These are phyloP conservation scores for Thysanoteuthis rhombus DNA, from an alignment of 2,888 invertebrate genomes.

Conservation along the genomic window DNA sequence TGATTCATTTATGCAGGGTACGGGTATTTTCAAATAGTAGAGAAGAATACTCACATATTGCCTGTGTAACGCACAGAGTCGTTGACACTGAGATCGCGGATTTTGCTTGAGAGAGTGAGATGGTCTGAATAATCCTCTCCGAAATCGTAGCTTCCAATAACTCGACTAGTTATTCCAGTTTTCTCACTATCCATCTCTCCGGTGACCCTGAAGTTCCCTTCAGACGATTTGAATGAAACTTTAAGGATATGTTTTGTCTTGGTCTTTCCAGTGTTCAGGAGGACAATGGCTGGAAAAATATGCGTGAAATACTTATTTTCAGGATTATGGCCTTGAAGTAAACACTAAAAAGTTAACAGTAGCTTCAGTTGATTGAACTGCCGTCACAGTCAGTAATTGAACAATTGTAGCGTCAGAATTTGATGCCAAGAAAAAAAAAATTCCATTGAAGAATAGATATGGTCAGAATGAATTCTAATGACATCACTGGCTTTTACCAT, in stretches of 20 bases:
- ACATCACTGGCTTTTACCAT: no score
- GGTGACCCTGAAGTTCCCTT: background rate
- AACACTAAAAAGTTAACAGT: no score
- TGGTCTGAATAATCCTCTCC: conserved; percentile 30
- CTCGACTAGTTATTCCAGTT: conserved; percentile 27
- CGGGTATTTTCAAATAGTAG: background rate
- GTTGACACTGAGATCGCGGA: conserved; percentile 38
- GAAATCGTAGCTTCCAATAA: conserved; percentile 32
- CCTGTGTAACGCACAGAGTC: conserved; percentile 36
- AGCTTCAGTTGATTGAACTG: background rate
- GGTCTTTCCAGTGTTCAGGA: background rate
- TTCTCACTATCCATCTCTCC: background rate
- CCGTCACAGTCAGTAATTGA: no score
- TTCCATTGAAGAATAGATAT: no score
- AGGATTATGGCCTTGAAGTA: no score
- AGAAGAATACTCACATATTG: conserved; percentile 36
- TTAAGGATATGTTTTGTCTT: conserved; percentile 15
- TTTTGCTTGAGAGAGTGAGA: conserved; percentile 37
- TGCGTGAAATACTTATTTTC: no score
- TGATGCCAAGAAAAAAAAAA: no score
- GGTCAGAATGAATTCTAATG: no score
- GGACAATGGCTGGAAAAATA: background rate
- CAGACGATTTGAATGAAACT: conserved; percentile 20
- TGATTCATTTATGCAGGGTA: no score
- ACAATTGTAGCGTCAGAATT: no score